Percentiles rank a stretch among this genome's conserved stretches.
phyloP scores from a whole-genome alignment of 2,888 invertebrate genomes.

The Laspeyria flexula region DNA sequence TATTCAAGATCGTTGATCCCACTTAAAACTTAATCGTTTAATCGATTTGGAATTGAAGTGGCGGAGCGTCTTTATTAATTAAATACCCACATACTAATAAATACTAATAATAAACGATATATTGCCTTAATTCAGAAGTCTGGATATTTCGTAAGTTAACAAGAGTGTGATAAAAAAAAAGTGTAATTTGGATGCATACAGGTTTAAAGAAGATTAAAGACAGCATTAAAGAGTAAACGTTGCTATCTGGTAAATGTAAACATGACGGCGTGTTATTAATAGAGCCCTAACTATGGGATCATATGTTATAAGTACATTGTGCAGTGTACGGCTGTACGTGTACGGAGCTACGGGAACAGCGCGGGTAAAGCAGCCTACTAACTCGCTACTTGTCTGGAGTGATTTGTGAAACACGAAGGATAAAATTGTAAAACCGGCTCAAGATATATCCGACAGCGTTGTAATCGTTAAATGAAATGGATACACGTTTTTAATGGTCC shows the following conservation, averaged over 20 bases:
- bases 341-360: too few relatives aligned
- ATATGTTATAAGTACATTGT: constrained; percentile 55
- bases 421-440: constrained; percentile 43
- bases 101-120: constrained; percentile 24
- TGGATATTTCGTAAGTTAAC: not conserved
- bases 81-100: constrained; percentile 29
- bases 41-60: constrained; percentile 64
- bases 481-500: constrained; percentile 36
- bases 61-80: constrained; percentile 44
- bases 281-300: constrained; percentile 64
- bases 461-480: constrained; percentile 32
- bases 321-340: constrained; percentile 33
- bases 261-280: constrained; percentile 71
- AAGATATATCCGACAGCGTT: constrained; percentile 32
- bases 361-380: constrained; percentile 42
- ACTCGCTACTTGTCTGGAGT: constrained; percentile 37
- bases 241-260: constrained; percentile 74
- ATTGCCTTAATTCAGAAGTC: not conserved
- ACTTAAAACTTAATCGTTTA: constrained; percentile 72
- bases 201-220: constrained; percentile 51
- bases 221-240: constrained; percentile 72
- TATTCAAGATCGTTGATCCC: constrained; percentile 78
- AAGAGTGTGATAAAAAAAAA: not conserved
- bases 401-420: constrained; percentile 36
- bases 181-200: constrained; percentile 17